These are phyloP conservation scores for Scaptomyza parva DNA, from an alignment of 2,888 invertebrate genomes.

Conservation along the genomic window DNA sequence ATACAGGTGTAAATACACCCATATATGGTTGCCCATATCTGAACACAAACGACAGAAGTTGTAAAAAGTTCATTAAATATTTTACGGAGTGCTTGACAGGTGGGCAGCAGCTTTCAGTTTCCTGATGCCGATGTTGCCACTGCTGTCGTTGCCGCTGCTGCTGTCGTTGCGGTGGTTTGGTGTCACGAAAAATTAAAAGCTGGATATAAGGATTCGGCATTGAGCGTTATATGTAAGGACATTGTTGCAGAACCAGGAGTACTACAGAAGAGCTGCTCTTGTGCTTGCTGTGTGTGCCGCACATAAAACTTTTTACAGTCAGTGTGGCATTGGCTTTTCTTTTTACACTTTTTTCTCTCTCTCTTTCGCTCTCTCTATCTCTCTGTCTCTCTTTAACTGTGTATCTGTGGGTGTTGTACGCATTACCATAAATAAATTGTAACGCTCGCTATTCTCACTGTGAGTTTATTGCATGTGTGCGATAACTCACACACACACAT, in stretches of 20 bases:
- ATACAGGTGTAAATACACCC: no score
- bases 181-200: conserved; percentile 75
- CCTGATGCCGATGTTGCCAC: neutral
- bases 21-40: conserved; percentile 10
- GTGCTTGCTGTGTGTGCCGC: conserved; percentile 28
- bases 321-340: conserved; percentile 15
- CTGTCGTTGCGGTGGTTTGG: conserved; percentile 37
- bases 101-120: conserved; percentile 28
- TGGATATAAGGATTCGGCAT: conserved; percentile 71
- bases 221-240: conserved; percentile 65
- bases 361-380: conserved; percentile 1
- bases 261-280: conserved; percentile 3
- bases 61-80: conserved; percentile 75
- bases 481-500: conserved; percentile 63
- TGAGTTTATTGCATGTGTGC: conserved; percentile 77
- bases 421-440: conserved; percentile 80
- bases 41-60: conserved; percentile 43
- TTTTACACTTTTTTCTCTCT: conserved; percentile 3
- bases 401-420: conserved; percentile 57
- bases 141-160: neutral
- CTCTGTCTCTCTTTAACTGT: neutral
- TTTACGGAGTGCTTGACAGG: conserved; percentile 58
- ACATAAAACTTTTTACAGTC: conserved; percentile 72
- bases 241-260: conserved; percentile 47
- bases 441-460: conserved; percentile 70